Conservation (phyloP, 2,113 vertebrate genomes). For the Poeciliopsis prolifica region DNA sequence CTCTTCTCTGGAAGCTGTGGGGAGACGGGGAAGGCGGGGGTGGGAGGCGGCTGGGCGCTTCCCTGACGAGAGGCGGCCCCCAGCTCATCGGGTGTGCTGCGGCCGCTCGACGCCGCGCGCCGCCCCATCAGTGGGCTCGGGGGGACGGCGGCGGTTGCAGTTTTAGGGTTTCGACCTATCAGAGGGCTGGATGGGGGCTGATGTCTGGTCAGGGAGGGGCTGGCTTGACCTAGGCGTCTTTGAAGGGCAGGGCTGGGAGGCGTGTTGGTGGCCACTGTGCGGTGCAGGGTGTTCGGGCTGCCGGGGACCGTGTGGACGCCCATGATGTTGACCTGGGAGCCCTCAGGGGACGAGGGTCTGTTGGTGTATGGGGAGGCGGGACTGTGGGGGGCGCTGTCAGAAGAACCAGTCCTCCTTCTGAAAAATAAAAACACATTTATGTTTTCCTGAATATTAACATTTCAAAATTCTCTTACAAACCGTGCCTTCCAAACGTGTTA, state of each 20-base stretch:
- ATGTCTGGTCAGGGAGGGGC: slow-evolving; percentile 66
- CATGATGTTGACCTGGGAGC: slow-evolving; percentile 81
- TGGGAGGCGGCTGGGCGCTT: slow-evolving; percentile 80
- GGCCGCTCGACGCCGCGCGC: slow-evolving; percentile 70
- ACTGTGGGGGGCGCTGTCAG: slow-evolving; percentile 51
- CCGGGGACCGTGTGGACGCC: slow-evolving; percentile 84
- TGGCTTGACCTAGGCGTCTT: slow-evolving; percentile 82
- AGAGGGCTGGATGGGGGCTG: slow-evolving; percentile 69
- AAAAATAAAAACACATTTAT: not conserved
- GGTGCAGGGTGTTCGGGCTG: slow-evolving; percentile 92
- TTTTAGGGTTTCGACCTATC: slow-evolving; percentile 59
- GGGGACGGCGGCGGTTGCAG: slow-evolving; percentile 38
- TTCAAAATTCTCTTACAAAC: too few relatives aligned
- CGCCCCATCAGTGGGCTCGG: slow-evolving; percentile 74
- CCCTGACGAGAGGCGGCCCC: slow-evolving; percentile 86
- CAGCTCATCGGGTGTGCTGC: slow-evolving; percentile 83
- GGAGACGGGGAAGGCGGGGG: slow-evolving; percentile 85
- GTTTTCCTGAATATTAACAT: not conserved
- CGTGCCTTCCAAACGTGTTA: too few relatives aligned
- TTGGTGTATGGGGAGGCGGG: slow-evolving; percentile 57
- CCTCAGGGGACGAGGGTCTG: slow-evolving; percentile 75
- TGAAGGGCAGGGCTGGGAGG: slow-evolving; percentile 90
- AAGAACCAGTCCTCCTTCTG: slow-evolving; percentile 77
- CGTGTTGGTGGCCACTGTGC: slow-evolving; percentile 95
- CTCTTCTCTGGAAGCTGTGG: slow-evolving; percentile 87